Percentiles rank a stretch among this genome's conserved stretches.
These are phyloP conservation scores for Gambusia affinis DNA, from an alignment of 2,113 vertebrate species.

Conservation along the genomic window DNA sequence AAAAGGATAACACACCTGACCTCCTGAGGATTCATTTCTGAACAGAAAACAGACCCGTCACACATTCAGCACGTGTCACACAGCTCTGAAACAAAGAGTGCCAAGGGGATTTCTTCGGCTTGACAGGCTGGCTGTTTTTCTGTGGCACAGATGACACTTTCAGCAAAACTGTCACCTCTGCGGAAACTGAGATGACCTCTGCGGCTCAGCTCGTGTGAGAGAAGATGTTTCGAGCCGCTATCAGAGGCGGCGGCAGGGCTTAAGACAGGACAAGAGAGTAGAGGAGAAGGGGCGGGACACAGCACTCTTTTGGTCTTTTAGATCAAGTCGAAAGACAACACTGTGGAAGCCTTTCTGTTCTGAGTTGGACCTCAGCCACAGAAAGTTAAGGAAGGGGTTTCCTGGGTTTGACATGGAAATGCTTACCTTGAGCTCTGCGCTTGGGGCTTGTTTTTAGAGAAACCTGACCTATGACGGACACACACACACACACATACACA, in stretches of 20 bases:
- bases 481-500: slow-evolving; percentile 24
- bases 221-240: slow-evolving; percentile 38
- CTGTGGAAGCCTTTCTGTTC: slow-evolving; percentile 18
- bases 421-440: slow-evolving; percentile 77
- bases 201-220: slow-evolving; percentile 45
- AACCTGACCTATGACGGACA: slow-evolving; percentile 73
- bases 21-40: slow-evolving; percentile 51
- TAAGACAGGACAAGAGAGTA: slow-evolving; percentile 21
- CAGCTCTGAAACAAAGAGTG: slow-evolving; percentile 37
- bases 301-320: slow-evolving; percentile 36
- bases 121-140: slow-evolving; percentile 54
- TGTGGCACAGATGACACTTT: slow-evolving; percentile 56
- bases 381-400: slow-evolving; percentile 12
- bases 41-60: slow-evolving; percentile 45
- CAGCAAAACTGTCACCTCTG: slow-evolving; percentile 53
- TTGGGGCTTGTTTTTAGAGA: slow-evolving; percentile 76
- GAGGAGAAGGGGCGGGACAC: slow-evolving; percentile 10
- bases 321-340: background rate
- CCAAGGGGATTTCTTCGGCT: slow-evolving; percentile 45
- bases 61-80: slow-evolving; percentile 30
- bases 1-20: slow-evolving; percentile 20
- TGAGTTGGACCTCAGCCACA: slow-evolving; percentile 23
- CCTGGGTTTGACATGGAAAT: slow-evolving; percentile 62
- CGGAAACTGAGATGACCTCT: slow-evolving; percentile 53
- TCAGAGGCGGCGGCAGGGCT: slow-evolving; percentile 32